A percentile compares a stretch with the other conserved stretches of the same genome.
Evolutionary conservation across 2,888 invertebrate species (phyloP).

Genomic region (Platynereis dumerilii): DNA sequence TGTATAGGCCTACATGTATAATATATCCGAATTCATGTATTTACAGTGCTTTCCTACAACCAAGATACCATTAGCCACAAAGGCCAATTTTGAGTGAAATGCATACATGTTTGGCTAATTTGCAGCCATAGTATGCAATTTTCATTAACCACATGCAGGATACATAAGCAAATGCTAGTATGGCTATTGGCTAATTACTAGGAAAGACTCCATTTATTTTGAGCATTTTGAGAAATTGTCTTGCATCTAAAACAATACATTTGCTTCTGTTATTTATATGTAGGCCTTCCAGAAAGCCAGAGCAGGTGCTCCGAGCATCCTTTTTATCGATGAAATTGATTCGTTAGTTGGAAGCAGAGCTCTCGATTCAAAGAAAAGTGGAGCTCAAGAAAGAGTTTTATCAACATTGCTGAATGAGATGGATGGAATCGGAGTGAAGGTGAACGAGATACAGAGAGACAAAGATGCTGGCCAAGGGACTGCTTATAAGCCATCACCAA

Average conservation of each 20-base stretch:
- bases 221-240: not conserved
- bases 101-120: too few species aligned
- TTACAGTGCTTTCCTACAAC: too few species aligned
- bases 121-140: too few species aligned
- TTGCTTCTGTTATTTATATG: not conserved
- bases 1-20: too few species aligned
- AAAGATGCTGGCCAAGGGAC: not conserved
- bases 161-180: too few species aligned
- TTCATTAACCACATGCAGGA: too few species aligned
- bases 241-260: not conserved
- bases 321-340: conserved; percentile 73
- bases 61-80: too few species aligned
- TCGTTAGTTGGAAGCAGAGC: conserved; percentile 62
- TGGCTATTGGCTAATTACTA: too few species aligned
- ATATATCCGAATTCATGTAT: too few species aligned
- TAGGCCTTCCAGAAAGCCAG: conserved; percentile 70
- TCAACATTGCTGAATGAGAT: conserved; percentile 72
- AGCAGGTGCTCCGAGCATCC: conserved; percentile 69
- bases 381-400: conserved; percentile 70
- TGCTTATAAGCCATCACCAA: too few species aligned
- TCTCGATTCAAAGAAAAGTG: conserved; percentile 46
- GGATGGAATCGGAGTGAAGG: conserved; percentile 69
- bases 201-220: too few species aligned
- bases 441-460: conserved; percentile 40
- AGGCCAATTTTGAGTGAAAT: too few species aligned